These are phyloP conservation scores for Trididemnum miniatum DNA, from an alignment of 23 tunicate genomes.

Conservation along the genomic window DNA sequence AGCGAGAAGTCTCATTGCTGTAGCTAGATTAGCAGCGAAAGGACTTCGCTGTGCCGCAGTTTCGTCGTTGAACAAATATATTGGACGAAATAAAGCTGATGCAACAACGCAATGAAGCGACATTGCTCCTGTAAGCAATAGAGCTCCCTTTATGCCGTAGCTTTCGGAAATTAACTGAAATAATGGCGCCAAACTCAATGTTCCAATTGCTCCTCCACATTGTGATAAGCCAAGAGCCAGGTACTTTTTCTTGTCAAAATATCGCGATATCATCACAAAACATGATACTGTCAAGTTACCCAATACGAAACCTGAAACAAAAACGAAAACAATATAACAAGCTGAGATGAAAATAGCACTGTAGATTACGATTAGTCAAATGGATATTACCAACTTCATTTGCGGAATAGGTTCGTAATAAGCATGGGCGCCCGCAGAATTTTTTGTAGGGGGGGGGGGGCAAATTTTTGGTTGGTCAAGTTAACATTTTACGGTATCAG, in stretches of 20 bases:
- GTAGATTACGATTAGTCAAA: no score
- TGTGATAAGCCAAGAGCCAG: constrained; percentile 23
- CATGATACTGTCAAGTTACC: not conserved
- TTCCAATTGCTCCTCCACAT: constrained; percentile 28
- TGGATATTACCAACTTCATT: no score
- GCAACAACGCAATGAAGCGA: constrained; percentile 35
- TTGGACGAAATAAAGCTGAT: constrained; percentile 27
- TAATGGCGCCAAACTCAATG: constrained; percentile 24
- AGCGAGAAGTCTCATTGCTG: not conserved
- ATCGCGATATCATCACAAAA: constrained; percentile 9
- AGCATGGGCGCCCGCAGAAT: no score
- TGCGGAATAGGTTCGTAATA: no score
- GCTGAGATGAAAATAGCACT: no score
- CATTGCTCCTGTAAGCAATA: constrained; percentile 30
- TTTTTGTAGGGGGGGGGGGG: no score
- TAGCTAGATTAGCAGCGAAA: not conserved
- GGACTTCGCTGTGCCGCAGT: not conserved
- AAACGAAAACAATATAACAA: not conserved
- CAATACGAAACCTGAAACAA: not conserved
- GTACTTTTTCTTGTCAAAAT: constrained; percentile 14
- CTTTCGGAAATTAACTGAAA: constrained; percentile 12
- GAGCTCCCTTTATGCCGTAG: constrained; percentile 34
- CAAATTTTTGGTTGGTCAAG: no score
- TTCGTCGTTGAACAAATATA: constrained; percentile 18
- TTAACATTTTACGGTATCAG: no score